A percentile compares a stretch with the other conserved stretches of the same genome.
These are phyloP conservation scores for Drepanosiphum platanoidis DNA, from an alignment of 2,888 invertebrate species.

Conservation along the genomic window DNA sequence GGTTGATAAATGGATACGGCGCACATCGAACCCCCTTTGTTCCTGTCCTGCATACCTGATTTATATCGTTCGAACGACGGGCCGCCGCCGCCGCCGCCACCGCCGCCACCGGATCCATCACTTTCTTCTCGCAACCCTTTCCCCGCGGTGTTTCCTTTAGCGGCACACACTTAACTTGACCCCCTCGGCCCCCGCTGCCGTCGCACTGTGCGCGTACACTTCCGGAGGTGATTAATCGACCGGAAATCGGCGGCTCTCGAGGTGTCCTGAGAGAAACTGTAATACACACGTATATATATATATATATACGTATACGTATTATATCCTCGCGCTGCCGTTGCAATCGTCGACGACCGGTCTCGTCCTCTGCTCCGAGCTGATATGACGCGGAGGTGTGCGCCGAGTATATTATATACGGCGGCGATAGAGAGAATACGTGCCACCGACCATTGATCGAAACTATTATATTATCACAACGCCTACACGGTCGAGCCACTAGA, in stretches of 20 bases:
- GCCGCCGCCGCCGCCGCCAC: conserved; percentile 26
- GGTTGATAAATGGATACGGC: conserved; percentile 62
- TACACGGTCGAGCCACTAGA: background rate
- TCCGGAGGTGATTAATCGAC: conserved; percentile 61
- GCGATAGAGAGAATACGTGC: background rate
- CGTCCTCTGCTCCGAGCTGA: background rate
- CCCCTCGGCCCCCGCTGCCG: conserved; percentile 21
- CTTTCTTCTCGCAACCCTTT: conserved; percentile 60
- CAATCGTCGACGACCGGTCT: conserved; percentile 31
- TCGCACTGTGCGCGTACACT: background rate
- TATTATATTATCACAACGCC: background rate
- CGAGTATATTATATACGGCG: too few relatives aligned
- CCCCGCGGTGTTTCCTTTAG: background rate
- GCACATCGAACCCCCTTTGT: conserved; percentile 59
- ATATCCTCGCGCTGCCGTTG: background rate
- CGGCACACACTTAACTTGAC: conserved; percentile 59
- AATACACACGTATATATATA: background rate
- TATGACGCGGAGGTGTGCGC: background rate
- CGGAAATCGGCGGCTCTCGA: conserved; percentile 50
- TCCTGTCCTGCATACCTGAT: conserved; percentile 62
- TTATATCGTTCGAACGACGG: conserved; percentile 61
- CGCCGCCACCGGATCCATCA: conserved; percentile 59
- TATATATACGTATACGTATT: background rate
- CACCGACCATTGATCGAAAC: conserved; percentile 2
- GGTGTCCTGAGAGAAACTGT: conserved; percentile 33